A percentile compares a stretch with the other conserved stretches of the same genome.
Evolutionary conservation across 1,140 invertebrate genomes (phyloP).

Genomic region (Procambarus clarkii): DNA sequence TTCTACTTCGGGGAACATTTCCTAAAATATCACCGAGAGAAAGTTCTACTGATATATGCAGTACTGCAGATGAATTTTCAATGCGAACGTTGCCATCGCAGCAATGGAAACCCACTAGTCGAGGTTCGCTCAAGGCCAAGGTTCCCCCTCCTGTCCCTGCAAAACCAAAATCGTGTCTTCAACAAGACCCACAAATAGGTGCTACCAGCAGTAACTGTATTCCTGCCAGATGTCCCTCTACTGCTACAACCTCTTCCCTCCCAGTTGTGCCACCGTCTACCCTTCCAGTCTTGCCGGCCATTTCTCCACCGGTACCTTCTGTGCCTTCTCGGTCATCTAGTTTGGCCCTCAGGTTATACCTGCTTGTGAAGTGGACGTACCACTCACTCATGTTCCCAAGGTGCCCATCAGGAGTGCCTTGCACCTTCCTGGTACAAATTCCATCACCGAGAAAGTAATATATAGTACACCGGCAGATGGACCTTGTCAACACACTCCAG

Average conservation of each 20-base stretch:
- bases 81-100: constrained; percentile 49
- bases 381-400: constrained; percentile 28
- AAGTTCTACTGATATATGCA: constrained; percentile 14
- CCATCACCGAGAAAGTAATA: constrained; percentile 28
- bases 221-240: constrained; percentile 45
- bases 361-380: constrained; percentile 43
- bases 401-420: constrained; percentile 47
- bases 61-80: constrained; percentile 42
- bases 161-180: constrained; percentile 36
- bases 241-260: constrained; percentile 13
- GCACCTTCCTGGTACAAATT: constrained; percentile 45
- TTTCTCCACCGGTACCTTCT: constrained; percentile 34
- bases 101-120: constrained; percentile 31
- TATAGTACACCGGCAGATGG: constrained; percentile 11
- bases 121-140: constrained; percentile 33
- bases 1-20: constrained; percentile 47
- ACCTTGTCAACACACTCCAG: constrained; percentile 19
- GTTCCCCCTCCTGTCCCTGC: constrained; percentile 47
- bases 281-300: constrained; percentile 41
- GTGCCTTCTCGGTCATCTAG: constrained; percentile 69
- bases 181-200: constrained; percentile 14
- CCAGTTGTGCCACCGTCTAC: constrained; percentile 43
- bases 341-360: constrained; percentile 61
- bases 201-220: constrained; percentile 20
- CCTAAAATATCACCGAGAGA: constrained; percentile 57